Base-by-base conservation (phyloP, 2,888 invertebrate species). In the Volucella inflata region DNA sequence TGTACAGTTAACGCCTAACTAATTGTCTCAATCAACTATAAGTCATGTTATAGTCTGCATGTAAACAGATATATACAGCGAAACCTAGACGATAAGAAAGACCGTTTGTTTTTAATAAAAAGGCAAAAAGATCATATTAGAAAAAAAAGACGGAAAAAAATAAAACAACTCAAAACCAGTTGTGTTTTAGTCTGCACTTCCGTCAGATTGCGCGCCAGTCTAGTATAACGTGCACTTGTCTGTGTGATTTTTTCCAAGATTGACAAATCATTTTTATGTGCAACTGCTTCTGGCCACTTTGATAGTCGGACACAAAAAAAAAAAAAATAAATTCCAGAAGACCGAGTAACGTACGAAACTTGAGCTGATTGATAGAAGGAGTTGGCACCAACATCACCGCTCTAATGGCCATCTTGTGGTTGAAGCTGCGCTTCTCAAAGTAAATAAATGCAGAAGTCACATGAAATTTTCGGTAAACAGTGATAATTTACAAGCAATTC, bases 301-400 rank as follows among this genome's bases (percentile, higher is more conserved):
- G 10, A 59, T 38, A 16, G 38, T 59, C 17, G 55, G 38, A 50
- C 48, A 71, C 60, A 51, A 48, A 60, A 11, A 72, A 38, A 21
- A 1, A n/a, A 21, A 21, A 21, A 21, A 21, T 0, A 21, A 21
- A 2, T 21, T 30, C 42, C 55, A 46, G 38, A 74, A 74, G 55
- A 57, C 40, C 48, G 74, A 46, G 40, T 48, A 55, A 44, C 21
- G 16, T 40, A 40, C 17, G 46, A 64, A 74, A 57, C 64, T 40
- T 48, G 55, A 30, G 30, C 64, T 55, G 64, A 65, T 74, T 74
- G 64, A 74, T 44, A 55, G 74, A 64, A 74, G 64, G 62, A 21
- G 21, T 21, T 21, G 21, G 21, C 21, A 21, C 2, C 21, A 21
- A 1, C 21, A 21, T 21, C 21, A 21, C 21, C 21, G 21, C 21